Base-by-base conservation (phyloP, 2,888 invertebrate genomes). In the Mongoloraphidia duomilia region DNA sequence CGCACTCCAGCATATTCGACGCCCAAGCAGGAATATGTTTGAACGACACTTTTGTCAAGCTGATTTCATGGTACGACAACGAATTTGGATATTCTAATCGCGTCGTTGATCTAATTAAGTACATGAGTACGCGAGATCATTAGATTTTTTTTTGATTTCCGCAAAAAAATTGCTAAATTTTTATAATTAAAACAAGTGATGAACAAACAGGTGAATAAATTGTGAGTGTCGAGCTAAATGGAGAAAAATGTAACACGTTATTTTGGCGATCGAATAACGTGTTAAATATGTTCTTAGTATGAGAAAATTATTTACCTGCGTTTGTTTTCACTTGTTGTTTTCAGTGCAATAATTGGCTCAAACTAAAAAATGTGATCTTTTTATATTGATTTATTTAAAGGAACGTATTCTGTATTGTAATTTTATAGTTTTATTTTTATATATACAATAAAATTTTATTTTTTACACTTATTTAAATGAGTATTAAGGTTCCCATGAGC, bases 11-110 rank as follows among this genome's bases (percentile, higher is more conserved):
- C 57, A 80, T 87, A 56, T 80, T 89, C 59, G 91, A 92, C 64
- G 80, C 82, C 9, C 76, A 76, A 55, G 86, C 89, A 41, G 83
- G 87, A 55, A 79, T 90, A 60, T 75, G 79, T 46, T 71, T 90
- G 46, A 84, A 75, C 58, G 75, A 80, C 41, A 80, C 79, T 62
- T 90, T 88, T 61, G 84, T 82, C 56, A 91, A 91, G 70, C 71
- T 91, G 13, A 75, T 91, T 50, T 79, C 86, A 51, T 91, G 90
- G 90, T 89, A 89, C 63, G 90, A 91, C 68, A 91, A 91, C 64
- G 90, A 91, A 65, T 83, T 73, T 60, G 89, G 88, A 2, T 91
- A 90, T 68, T 84, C 87, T 34, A 76, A 77, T 67, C 75, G 90
- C 55, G 80, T 91, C 11, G 67, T 84, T 38, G 90, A 91, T 62